phyloP scores from a whole-genome alignment of 2,113 vertebrate species.

The Esox niger region DNA sequence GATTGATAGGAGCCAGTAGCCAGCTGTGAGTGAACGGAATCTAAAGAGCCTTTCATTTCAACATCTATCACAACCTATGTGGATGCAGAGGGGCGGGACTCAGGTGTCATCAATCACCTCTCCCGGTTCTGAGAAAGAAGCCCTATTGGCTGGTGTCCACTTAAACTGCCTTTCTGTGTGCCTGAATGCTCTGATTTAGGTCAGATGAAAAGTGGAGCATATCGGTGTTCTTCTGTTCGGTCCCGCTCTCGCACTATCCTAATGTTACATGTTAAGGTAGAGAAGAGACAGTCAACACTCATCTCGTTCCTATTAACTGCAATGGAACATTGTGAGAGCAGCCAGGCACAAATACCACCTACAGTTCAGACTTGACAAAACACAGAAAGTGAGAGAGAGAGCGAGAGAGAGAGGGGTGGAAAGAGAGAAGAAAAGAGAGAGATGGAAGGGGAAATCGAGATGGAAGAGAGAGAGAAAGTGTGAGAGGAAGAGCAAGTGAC shows the following conservation, averaged over 20 bases:
- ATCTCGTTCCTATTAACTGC: slow-evolving; percentile 18
- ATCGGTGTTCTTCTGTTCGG: too few species aligned
- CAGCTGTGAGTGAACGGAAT: slow-evolving; percentile 68
- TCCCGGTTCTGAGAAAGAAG: slow-evolving; percentile 44
- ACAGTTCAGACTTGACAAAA: slow-evolving; percentile 8
- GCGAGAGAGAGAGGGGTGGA: background rate
- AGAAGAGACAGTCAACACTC: slow-evolving; percentile 10
- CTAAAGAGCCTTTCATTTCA: slow-evolving; percentile 61
- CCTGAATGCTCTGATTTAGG: too few species aligned
- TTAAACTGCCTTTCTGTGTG: too few species aligned
- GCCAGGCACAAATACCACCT: slow-evolving; percentile 13
- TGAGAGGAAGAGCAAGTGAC: too few species aligned
- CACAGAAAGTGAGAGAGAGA: background rate
- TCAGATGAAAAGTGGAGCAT: too few species aligned
- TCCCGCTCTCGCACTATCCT: too few species aligned
- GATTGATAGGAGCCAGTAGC: slow-evolving; percentile 67
- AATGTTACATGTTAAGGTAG: background rate
- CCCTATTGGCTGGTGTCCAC: slow-evolving; percentile 31
- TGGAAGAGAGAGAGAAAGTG: background rate
- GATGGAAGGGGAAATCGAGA: slow-evolving; percentile 19
- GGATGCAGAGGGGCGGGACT: slow-evolving; percentile 50
- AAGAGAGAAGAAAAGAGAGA: background rate
- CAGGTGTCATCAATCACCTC: slow-evolving; percentile 56
- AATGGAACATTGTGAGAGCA: slow-evolving; percentile 22
- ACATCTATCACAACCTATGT: slow-evolving; percentile 63